Percentiles rank a stretch among this genome's conserved stretches.
Evolutionary conservation across 2,113 vertebrate species (phyloP).

Genomic region (Tursiops truncatus): DNA sequence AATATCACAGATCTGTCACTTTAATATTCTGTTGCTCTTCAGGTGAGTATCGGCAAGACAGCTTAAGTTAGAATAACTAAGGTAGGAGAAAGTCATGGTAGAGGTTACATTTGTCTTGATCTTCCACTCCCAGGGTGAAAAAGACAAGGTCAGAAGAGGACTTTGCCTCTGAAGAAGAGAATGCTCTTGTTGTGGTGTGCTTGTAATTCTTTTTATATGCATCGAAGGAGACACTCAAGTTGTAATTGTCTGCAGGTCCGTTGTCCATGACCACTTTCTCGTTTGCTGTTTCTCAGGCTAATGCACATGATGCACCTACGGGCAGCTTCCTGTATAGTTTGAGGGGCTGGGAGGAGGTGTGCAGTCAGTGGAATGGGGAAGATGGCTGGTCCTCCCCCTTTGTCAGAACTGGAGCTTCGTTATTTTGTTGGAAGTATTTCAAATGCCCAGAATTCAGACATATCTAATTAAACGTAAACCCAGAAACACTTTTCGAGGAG

Average conservation of each 20-base stretch:
- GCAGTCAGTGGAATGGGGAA: not conserved
- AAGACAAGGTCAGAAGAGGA: not conserved
- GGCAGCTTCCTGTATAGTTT: not conserved
- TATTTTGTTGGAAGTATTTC: conserved; percentile 11
- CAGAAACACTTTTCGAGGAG: not conserved
- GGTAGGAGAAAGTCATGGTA: not conserved
- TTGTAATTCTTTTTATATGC: not conserved
- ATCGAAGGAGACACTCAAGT: fast-evolving
- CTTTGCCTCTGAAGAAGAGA: not conserved
- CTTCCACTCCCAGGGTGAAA: not conserved
- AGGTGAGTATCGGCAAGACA: not conserved
- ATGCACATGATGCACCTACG: fast-evolving
- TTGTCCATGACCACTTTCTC: not conserved
- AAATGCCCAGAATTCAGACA: not conserved
- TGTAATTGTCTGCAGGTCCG: not conserved
- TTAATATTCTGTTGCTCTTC: not conserved
- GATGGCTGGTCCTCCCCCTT: not conserved
- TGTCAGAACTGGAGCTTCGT: not conserved
- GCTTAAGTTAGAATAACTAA: not conserved
- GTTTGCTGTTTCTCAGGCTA: not conserved
- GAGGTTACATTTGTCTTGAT: not conserved
- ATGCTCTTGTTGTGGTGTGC: too few species aligned
- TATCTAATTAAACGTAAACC: not conserved
- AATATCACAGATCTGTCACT: not conserved
- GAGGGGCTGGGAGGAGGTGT: not conserved